Percentiles rank a stretch among this genome's conserved stretches.
Evolutionary conservation across 2,888 invertebrate species (phyloP).

Genomic region (Aethes cnicana): DNA sequence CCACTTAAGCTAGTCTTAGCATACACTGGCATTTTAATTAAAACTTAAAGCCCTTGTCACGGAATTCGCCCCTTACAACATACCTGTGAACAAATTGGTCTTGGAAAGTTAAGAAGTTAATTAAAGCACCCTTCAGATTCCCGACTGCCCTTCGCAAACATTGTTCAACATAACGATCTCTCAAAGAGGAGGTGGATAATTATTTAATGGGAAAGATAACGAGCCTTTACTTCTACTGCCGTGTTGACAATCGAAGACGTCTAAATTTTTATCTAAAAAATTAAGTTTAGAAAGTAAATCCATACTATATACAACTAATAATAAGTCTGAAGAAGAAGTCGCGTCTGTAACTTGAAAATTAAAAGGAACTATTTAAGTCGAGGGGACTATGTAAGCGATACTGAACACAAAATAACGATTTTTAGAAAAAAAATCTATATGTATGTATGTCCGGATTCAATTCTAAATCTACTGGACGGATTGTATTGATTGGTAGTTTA

Average conservation of each 20-base stretch:
- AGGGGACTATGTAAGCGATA: no score
- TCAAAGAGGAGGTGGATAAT: constrained; percentile 16
- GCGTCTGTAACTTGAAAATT: no score
- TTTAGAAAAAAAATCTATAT: no score
- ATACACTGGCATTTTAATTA: constrained; percentile 49
- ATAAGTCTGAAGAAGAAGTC: no score
- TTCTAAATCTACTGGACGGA: no score
- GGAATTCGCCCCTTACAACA: constrained; percentile 44
- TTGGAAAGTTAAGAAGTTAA: constrained; percentile 54
- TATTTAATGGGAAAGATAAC: constrained; percentile 17
- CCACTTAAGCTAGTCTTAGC: constrained; percentile 25
- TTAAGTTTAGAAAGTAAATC: no score
- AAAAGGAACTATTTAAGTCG: no score
- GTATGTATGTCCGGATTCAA: no score
- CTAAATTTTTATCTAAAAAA: no score
- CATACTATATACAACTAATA: no score
- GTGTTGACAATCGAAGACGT: constrained; percentile 6
- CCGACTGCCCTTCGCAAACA: constrained; percentile 39
- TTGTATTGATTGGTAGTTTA: no score
- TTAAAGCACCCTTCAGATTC: constrained; percentile 46
- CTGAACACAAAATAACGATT: no score
- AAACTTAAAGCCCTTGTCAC: constrained; percentile 53
- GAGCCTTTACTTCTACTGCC: constrained; percentile 4
- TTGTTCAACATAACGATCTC: constrained; percentile 39
- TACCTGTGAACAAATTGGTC: constrained; percentile 45